Evolutionary conservation across 2,797 vertebrate species (phyloP).

Genomic region (Acropternis orthonyx): DNA sequence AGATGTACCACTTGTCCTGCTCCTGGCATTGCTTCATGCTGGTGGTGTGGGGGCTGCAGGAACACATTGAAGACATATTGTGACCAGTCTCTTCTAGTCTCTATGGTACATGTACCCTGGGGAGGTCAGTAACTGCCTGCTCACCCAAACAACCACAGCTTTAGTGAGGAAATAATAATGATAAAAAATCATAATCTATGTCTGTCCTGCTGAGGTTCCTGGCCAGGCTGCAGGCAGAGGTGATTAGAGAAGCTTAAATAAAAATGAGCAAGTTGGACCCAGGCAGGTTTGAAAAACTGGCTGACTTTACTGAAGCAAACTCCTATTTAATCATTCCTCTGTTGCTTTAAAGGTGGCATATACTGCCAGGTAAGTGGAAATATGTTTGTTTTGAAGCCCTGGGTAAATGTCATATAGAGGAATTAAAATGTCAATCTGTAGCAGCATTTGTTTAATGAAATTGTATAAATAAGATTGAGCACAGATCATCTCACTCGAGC

Average conservation of each 20-base stretch:
- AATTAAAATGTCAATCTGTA: constrained; percentile 35
- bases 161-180: background rate
- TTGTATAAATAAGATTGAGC: background rate
- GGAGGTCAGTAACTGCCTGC: background rate
- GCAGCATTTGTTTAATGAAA: constrained; percentile 27
- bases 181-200: background rate
- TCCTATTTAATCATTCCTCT: constrained; percentile 1
- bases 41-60: background rate
- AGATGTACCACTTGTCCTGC: background rate
- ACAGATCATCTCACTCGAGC: background rate
- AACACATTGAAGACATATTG: background rate
- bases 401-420: background rate
- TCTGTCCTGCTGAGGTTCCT: background rate
- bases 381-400: constrained; percentile 13
- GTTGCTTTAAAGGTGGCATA: background rate
- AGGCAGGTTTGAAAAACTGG: constrained; percentile 3
- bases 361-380: background rate
- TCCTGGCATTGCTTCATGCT: background rate
- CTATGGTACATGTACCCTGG: background rate
- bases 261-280: background rate
- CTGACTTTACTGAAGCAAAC: background rate
- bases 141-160: background rate
- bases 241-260: background rate
- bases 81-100: background rate
- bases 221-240: background rate